Evolutionary conservation across 2,797 vertebrate species (phyloP), one percentile per base, ranked within the genome.

Genomic region (Pipistrellus pygmaeus): DNA sequence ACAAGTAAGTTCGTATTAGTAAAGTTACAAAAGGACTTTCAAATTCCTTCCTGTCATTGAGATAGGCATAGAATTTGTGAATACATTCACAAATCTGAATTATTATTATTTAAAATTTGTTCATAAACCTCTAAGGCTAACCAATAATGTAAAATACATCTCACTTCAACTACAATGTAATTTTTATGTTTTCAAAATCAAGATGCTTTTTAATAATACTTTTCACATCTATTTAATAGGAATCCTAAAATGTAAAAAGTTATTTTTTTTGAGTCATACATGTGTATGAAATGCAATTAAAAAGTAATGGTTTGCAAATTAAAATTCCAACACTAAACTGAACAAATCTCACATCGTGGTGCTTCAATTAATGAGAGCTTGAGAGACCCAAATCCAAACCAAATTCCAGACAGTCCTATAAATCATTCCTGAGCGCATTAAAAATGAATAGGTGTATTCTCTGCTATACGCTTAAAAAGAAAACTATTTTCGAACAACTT

Each of bases 1-100:
- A 99, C 99, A 96, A 99, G 99, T 99, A 98, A 99, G 99, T 99
- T 95, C 20, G 2, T 53, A 18, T 85, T 55, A 60, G 89, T 86
- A 93, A 93, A 96, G 41, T 46, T 76, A 92, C 96, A 93, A 80
- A 96, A 97, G 32, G 0, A 10, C 55, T 64, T 80, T 23, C 95
- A 95, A 80, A 80, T 92, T 85, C 53, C 55, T 89, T 93, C 64
- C 83, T 53, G 48, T 77, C 25, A 13, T 6, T 66, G 30, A 87
- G 46, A n/a, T 78, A 84, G 71, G 55, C 95, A 93, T 1, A 3
- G 32, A 82, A 82, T 77, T 73, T 94, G 78, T 96, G 75, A 88
- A 41, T 85, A 0, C 30, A 75, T 88, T 62, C 60, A 62, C 27
- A 30, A 62, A 30, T 96, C 75, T 95, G 91, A 90, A 92, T 96